Base-by-base conservation (phyloP, 2,797 vertebrate genomes). In the Petrocephalus schoutedeni region DNA sequence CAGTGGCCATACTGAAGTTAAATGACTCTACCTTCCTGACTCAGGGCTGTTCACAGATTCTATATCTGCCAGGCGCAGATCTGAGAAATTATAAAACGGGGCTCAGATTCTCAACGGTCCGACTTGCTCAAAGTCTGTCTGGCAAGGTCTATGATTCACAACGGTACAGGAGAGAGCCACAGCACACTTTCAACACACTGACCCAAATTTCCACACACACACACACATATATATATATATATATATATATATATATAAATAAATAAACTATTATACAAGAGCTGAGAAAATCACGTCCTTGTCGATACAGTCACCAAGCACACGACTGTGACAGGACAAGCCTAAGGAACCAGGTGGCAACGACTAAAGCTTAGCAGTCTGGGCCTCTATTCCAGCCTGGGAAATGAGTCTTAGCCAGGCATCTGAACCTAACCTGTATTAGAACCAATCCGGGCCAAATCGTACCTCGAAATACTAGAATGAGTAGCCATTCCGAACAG, bases 1-100 rank as follows among this genome's bases (percentile, higher is more conserved):
- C 45, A 77, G 67, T 16, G 28, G 36, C 64, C 32, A 2, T 87
- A 49, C 21, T 36, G 64, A 77, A 89, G 87, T 71, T 85, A 80
- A 84, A 77, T 59, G 54, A 19, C 5, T 28, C 21, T 59, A 28
- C 41, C n/a, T 86, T 64, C 36, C 57, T 49, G 4, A 41, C 41
- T 49, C 41, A n/a, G 6, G 2, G 57, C 59, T 61, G 57, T 64
- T 41, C 51, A 87, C 56, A 85, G 21, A 19, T 28, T 41, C 12
- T 16, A 74, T 16, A 41, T 12, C 14, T 14, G 19, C 28, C 32
- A 74, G 67, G 21, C 5, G 21, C 7, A 86, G 49, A 54, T 61
- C 16, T n/a, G 16, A 0, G 10, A 36, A 86, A 67, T 23, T 32
- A 67, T 9, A 9, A 61, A 57, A 86, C 7, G 58, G 7, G 41